Percentiles rank a stretch among this genome's conserved stretches.
These are phyloP conservation scores for Plotosus lineatus DNA, from an alignment of 2,113 vertebrate species.

Conservation along the genomic window DNA sequence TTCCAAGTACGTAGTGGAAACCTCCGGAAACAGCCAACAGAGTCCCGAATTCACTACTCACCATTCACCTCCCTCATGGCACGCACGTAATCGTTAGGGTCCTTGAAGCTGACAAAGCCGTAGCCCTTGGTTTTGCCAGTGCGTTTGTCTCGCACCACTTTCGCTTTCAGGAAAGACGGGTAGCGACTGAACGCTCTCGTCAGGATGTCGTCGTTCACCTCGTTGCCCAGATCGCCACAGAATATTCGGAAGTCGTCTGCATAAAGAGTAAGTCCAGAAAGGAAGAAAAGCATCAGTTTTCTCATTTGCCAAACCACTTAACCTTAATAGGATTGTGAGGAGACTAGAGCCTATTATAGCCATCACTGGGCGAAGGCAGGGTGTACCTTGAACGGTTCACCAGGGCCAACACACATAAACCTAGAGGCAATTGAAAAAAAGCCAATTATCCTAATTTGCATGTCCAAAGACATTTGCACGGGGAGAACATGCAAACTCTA, in stretches of 20 bases:
- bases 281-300: not conserved
- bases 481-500: no score
- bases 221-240: slow-evolving; percentile 90
- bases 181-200: slow-evolving; percentile 89
- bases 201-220: slow-evolving; percentile 91
- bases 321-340: no score
- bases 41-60: slow-evolving; percentile 57
- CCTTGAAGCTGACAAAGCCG: slow-evolving; percentile 93
- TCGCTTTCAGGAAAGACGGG: slow-evolving; percentile 90
- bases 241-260: slow-evolving; percentile 92
- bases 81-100: slow-evolving; percentile 89
- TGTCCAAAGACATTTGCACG: no score
- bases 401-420: no score
- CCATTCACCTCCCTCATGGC: slow-evolving; percentile 96
- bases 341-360: no score
- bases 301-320: no score
- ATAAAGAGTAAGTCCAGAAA: not conserved
- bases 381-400: no score
- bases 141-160: slow-evolving; percentile 91
- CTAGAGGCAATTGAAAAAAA: no score
- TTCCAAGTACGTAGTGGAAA: no score
- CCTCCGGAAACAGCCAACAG: no score
- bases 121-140: slow-evolving; percentile 93
- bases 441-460: no score
- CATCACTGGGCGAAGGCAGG: no score